A percentile compares a stretch with the other conserved stretches of the same genome.
phyloP scores from a whole-genome alignment of 2,888 invertebrate genomes.

The Drosophila robusta region DNA sequence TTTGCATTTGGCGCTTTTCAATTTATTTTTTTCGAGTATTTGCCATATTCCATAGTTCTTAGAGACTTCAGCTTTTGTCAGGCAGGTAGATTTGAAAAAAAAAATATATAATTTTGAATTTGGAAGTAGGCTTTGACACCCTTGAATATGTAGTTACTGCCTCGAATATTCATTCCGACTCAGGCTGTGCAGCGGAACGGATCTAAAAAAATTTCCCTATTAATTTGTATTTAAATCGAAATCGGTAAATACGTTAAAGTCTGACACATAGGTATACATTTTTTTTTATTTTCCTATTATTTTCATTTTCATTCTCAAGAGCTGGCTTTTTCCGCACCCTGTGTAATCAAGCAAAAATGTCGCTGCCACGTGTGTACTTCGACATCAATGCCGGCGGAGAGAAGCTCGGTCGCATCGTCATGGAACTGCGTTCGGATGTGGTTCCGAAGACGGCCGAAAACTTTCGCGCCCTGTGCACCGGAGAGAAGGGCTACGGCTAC shows the following conservation, averaged over 20 bases:
- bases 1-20: too few relatives aligned
- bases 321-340: constrained; percentile 39
- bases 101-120: background rate
- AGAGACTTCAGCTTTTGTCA: background rate
- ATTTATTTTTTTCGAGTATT: too few relatives aligned
- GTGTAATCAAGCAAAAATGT: constrained; percentile 21
- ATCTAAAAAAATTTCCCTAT: constrained; percentile 10
- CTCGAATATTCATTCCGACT: constrained; percentile 13
- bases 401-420: constrained; percentile 50
- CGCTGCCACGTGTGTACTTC: constrained; percentile 57
- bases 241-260: constrained; percentile 20
- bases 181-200: constrained; percentile 3
- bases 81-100: background rate
- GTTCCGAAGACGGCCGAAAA: constrained; percentile 98
- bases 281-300: background rate
- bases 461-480: constrained; percentile 97
- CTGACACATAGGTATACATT: too few relatives aligned
- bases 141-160: background rate
- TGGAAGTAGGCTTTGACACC: constrained; percentile 20
- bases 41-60: background rate
- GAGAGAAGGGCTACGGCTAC: constrained; percentile 96
- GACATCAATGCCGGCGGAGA: constrained; percentile 49
- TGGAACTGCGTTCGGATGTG: constrained; percentile 92
- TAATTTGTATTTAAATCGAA: background rate
- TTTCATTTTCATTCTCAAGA: constrained; percentile 4